A percentile compares a stretch with the other conserved stretches of the same genome.
Conservation (phyloP, 2,797 vertebrate genomes). For the Enoplosus armatus region DNA sequence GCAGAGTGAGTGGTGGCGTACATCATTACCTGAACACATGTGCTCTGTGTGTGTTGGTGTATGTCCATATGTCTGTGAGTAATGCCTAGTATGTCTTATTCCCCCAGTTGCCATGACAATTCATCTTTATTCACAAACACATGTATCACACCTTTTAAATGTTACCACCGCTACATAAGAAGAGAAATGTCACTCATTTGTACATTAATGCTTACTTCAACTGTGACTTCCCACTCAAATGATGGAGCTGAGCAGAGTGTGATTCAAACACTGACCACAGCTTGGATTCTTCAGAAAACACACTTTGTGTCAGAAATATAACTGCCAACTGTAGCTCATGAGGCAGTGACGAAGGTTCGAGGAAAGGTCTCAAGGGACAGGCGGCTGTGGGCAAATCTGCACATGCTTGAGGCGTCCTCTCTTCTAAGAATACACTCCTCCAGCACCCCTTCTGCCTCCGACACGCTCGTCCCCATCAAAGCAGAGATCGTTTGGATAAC, state of each 20-base stretch:
- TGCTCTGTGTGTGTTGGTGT: background rate
- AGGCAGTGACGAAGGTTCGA: constrained; percentile 49
- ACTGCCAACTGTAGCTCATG: constrained; percentile 28
- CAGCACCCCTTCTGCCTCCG: constrained; percentile 54
- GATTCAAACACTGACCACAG: constrained; percentile 30
- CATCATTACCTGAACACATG: constrained; percentile 4
- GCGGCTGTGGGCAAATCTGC: constrained; percentile 52
- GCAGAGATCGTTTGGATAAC: constrained; percentile 75
- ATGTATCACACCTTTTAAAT: background rate
- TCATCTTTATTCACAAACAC: background rate
- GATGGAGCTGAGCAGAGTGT: background rate
- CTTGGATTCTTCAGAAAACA: constrained; percentile 23
- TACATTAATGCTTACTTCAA: background rate
- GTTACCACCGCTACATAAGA: background rate
- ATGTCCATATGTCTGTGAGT: background rate
- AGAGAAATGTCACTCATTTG: background rate
- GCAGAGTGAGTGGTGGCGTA: constrained; percentile 90
- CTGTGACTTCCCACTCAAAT: background rate
- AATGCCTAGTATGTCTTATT: background rate
- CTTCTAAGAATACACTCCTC: constrained; percentile 66
- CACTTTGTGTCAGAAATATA: constrained; percentile 6
- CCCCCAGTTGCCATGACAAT: constrained; percentile 29
- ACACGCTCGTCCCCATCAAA: constrained; percentile 74
- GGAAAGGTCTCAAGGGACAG: constrained; percentile 57
- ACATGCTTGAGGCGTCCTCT: constrained; percentile 44